Conservation (phyloP, 2,797 vertebrate genomes). For the Gadopsis marmoratus region DNA sequence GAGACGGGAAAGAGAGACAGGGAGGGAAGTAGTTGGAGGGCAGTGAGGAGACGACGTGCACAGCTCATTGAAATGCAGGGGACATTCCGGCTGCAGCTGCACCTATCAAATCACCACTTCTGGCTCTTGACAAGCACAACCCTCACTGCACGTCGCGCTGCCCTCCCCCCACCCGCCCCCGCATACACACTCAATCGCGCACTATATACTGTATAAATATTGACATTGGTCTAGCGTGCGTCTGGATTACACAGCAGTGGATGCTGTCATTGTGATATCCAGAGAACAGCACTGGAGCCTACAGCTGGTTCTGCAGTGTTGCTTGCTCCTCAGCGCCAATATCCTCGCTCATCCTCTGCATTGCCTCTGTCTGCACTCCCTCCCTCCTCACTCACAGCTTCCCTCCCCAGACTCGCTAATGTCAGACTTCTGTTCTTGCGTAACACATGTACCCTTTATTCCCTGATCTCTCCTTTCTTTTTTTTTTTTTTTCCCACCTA, state of each 20-base stretch:
- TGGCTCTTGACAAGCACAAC: slow-evolving; percentile 76
- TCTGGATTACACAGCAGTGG: slow-evolving; percentile 32
- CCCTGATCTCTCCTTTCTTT: slow-evolving; percentile 6
- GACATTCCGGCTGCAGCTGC: slow-evolving; percentile 88
- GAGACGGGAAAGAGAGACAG: slow-evolving; percentile 39
- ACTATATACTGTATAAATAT: slow-evolving; percentile 24
- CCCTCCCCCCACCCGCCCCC: slow-evolving; percentile 19
- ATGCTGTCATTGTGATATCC: slow-evolving; percentile 47
- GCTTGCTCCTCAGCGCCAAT: slow-evolving; percentile 41
- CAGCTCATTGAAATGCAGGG: slow-evolving; percentile 88
- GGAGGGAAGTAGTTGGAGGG: slow-evolving; percentile 64
- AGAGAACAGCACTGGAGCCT: slow-evolving; percentile 39
- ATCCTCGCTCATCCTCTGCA: slow-evolving; percentile 67
- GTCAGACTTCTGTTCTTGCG: slow-evolving; percentile 61
- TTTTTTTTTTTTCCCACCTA: slow-evolving; percentile 23
- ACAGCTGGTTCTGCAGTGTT: slow-evolving; percentile 63
- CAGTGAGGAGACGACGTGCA: slow-evolving; percentile 67
- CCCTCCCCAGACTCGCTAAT: slow-evolving; percentile 40
- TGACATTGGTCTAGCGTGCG: slow-evolving; percentile 21
- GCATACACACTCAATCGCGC: slow-evolving; percentile 26
- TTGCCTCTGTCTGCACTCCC: slow-evolving; percentile 40
- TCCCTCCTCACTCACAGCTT: slow-evolving; percentile 18
- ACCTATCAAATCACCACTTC: slow-evolving; percentile 87
- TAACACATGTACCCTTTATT: slow-evolving; percentile 59
- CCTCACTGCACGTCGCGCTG: slow-evolving; percentile 49